Conservation (phyloP, 1,140 invertebrate genomes). For the Coelopa frigida region DNA sequence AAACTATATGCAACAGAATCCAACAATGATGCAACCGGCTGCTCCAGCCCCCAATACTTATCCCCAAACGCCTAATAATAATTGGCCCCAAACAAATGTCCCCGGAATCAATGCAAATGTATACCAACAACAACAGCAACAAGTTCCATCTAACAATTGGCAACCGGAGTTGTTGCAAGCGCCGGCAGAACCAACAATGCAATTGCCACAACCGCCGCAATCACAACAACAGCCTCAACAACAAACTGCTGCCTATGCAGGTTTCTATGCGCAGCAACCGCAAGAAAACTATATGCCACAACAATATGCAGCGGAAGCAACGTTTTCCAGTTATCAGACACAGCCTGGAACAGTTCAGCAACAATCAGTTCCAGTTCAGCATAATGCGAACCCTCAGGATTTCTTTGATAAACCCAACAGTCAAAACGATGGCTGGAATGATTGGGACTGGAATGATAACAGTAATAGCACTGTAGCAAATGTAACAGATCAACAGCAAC, state of each 20-base stretch:
- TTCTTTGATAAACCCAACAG: constrained; percentile 12
- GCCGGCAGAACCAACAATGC: constrained; percentile 3
- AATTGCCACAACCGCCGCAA: constrained; percentile 12
- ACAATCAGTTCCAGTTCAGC: too few relatives aligned
- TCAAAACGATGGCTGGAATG: constrained; percentile 39
- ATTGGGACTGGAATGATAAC: constrained; percentile 44
- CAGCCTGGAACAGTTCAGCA: background rate
- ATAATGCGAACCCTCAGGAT: constrained; percentile 7
- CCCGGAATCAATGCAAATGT: background rate
- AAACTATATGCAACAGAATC: constrained; percentile 5
- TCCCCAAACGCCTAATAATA: constrained; percentile 1
- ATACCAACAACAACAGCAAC: constrained; percentile 1
- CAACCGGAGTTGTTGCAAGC: background rate
- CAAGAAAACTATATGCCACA: constrained; percentile 14
- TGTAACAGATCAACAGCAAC: background rate
- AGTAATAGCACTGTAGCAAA: constrained; percentile 3
- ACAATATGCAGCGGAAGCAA: constrained; percentile 10
- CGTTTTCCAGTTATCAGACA: constrained; percentile 8
- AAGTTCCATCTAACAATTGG: background rate
- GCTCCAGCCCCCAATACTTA: background rate
- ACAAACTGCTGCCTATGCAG: constrained; percentile 6
- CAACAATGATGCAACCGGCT: constrained; percentile 13
- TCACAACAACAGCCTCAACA: constrained; percentile 12
- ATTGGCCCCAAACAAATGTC: constrained; percentile 7
- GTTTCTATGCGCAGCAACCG: constrained; percentile 8